A percentile compares a stretch with the other conserved stretches of the same genome.
Conservation (phyloP, 92 coral and sea anemone species). For the Siderastrea radians region DNA sequence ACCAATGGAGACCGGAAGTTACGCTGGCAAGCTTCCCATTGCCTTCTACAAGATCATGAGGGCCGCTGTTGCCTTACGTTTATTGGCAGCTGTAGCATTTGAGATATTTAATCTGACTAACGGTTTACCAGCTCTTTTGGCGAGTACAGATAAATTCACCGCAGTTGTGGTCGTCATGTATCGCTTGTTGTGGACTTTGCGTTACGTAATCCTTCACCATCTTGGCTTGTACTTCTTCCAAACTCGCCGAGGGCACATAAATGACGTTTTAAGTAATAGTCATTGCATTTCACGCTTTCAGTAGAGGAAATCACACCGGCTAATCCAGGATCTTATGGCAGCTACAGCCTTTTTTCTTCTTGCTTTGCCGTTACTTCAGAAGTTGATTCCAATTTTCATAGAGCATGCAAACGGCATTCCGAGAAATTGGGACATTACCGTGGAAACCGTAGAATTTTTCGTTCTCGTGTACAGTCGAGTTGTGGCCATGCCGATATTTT, state of each 20-base stretch:
- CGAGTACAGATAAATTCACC: constrained; percentile 32
- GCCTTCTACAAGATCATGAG: constrained; percentile 50
- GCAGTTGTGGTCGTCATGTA: constrained; percentile 69
- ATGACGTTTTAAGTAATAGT: constrained; percentile 47
- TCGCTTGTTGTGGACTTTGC: constrained; percentile 69
- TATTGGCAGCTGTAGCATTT: constrained; percentile 54
- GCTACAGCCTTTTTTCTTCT: constrained; percentile 55
- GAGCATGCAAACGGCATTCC: constrained; percentile 50
- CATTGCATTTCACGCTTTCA: constrained; percentile 26
- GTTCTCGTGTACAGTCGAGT: constrained; percentile 71
- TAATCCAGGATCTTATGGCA: constrained; percentile 64
- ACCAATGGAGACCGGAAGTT: constrained; percentile 50
- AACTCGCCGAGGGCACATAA: constrained; percentile 44
- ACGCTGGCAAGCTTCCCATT: constrained; percentile 16
- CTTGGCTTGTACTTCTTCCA: constrained; percentile 61
- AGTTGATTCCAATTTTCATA: constrained; percentile 67
- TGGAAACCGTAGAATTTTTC: constrained; percentile 64
- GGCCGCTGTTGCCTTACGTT: constrained; percentile 49
- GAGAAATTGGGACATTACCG: constrained; percentile 59
- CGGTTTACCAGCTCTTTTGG: constrained; percentile 56
- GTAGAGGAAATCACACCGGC: constrained; percentile 30
- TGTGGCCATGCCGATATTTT: constrained; percentile 65
- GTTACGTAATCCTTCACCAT: constrained; percentile 60
- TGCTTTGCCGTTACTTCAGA: constrained; percentile 54
- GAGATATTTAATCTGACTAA: constrained; percentile 55